Conservation (phyloP, 1,140 invertebrate genomes). For the Phocides pigmalion region DNA sequence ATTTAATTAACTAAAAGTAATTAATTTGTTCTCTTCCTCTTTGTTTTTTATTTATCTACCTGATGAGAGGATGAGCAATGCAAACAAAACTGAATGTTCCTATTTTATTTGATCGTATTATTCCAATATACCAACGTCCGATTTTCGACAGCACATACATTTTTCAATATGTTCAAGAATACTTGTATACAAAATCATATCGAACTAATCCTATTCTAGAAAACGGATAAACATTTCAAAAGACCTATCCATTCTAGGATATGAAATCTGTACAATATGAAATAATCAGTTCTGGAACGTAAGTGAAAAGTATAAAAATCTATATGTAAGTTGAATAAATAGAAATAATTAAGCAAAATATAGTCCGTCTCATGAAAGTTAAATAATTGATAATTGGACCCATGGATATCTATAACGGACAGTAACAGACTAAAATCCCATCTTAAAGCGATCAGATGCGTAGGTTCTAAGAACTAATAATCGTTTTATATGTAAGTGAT, state of each 20-base stretch:
- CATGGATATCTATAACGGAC: too few species aligned
- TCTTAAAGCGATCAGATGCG: too few species aligned
- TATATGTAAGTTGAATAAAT: too few species aligned
- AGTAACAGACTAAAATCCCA: too few species aligned
- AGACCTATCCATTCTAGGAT: conserved; percentile 11
- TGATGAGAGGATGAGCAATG: neutral
- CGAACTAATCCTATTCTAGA: conserved; percentile 34
- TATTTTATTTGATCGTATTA: conserved; percentile 30
- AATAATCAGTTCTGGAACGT: too few species aligned
- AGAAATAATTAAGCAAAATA: too few species aligned
- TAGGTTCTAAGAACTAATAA: too few species aligned
- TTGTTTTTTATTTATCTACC: conserved; percentile 4
- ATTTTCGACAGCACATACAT: conserved; percentile 47
- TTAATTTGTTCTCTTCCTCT: neutral
- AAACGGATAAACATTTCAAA: conserved; percentile 35
- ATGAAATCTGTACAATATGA: too few species aligned
- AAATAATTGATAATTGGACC: too few species aligned
- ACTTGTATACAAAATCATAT: conserved; percentile 48
- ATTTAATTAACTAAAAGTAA: conserved; percentile 7
- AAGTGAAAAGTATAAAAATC: too few species aligned
- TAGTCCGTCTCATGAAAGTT: too few species aligned
- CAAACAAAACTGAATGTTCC: neutral
- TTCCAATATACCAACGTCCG: conserved; percentile 37
- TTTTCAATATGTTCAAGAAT: conserved; percentile 49
- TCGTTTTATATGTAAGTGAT: too few species aligned